Conservation (phyloP, 2,113 vertebrate species). For the Neodontobutis hainanensis region DNA sequence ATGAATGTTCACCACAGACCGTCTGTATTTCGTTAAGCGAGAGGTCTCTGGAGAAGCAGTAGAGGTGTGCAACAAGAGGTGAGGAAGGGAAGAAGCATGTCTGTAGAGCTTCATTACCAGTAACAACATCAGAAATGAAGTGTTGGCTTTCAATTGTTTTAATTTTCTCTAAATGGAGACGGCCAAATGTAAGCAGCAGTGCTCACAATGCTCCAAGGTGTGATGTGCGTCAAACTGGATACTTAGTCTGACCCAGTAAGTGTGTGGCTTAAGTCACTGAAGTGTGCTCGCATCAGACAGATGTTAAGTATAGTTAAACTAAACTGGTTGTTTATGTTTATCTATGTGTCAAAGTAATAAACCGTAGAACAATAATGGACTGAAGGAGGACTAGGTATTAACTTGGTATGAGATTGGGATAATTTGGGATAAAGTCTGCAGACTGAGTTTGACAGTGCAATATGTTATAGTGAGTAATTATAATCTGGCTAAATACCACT, state of each 20-base stretch:
- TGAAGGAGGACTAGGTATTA: no score
- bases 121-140: conserved; percentile 77
- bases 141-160: conserved; percentile 78
- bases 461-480: no score
- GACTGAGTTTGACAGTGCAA: no score
- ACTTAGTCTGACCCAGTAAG: conserved; percentile 46
- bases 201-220: conserved; percentile 71
- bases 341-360: no score
- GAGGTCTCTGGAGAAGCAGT: conserved; percentile 49
- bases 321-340: no score
- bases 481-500: no score
- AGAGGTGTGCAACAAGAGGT: conserved; percentile 60
- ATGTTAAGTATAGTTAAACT: conserved; percentile 18
- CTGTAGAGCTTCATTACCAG: conserved; percentile 74
- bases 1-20: conserved; percentile 44
- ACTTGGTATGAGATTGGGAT: no score
- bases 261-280: conserved; percentile 46
- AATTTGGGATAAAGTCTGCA: no score
- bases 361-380: no score
- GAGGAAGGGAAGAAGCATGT: conserved; percentile 47
- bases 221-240: conserved; percentile 65
- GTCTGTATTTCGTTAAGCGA: conserved; percentile 75
- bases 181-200: conserved; percentile 38
- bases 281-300: conserved; percentile 27
- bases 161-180: conserved; percentile 76